Conservation (phyloP, 2,113 vertebrate species). For the Stictonetta naevosa region DNA sequence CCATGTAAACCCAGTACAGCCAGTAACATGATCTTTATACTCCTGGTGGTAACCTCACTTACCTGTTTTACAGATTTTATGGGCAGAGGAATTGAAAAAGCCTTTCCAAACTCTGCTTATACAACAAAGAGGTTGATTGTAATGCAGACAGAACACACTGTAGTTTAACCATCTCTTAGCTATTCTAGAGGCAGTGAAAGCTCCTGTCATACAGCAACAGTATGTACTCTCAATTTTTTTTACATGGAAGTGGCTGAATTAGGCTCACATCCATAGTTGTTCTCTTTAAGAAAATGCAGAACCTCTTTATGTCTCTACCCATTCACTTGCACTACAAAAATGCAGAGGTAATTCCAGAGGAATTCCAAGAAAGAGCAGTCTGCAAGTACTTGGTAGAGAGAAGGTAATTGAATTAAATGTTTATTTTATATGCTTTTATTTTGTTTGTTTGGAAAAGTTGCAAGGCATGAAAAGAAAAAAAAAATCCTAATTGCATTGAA, state of each 20-base stretch:
- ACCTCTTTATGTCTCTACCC: not conserved
- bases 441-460: not conserved
- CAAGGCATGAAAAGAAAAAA: not conserved
- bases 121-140: not conserved
- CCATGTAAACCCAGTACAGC: too few relatives aligned
- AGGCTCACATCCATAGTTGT: not conserved
- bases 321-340: not conserved
- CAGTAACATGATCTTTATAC: not conserved
- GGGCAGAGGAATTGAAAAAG: not conserved
- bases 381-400: not conserved
- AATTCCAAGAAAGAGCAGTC: not conserved
- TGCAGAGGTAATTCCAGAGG: not conserved
- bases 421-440: not conserved
- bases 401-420: not conserved
- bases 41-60: not conserved
- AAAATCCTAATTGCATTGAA: not conserved
- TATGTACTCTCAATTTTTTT: not conserved
- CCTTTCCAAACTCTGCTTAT: not conserved
- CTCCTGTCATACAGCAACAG: not conserved
- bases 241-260: not conserved
- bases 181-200: not conserved
- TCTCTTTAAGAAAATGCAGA: not conserved
- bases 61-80: not conserved
- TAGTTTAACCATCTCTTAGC: not conserved
- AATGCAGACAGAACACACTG: not conserved